A percentile compares a stretch with the other conserved stretches of the same genome.
Evolutionary conservation across 2,888 invertebrate species (phyloP).

Genomic region (Euproctis similis): DNA sequence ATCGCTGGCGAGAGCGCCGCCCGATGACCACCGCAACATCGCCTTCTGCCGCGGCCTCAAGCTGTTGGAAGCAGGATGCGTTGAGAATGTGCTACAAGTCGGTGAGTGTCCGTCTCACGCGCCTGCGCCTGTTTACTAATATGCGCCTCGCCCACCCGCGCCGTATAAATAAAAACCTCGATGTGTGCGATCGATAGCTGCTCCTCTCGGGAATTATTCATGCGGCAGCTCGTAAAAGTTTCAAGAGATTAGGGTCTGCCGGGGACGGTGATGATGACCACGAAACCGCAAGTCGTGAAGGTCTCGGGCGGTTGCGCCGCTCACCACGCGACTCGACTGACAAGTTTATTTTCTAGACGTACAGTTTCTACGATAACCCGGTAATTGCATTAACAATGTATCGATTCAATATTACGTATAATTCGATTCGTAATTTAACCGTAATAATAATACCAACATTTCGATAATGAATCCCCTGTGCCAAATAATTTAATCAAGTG

Average conservation of each 20-base stretch:
- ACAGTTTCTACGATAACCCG: constrained; percentile 39
- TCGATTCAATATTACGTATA: constrained; percentile 41
- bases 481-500: too few relatives aligned
- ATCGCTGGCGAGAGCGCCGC: constrained; percentile 78
- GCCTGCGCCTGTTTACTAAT: constrained; percentile 76
- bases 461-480: too few relatives aligned
- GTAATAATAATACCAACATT: too few relatives aligned
- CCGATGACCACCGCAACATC: constrained; percentile 85
- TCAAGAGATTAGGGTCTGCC: constrained; percentile 61
- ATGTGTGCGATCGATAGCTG: constrained; percentile 75
- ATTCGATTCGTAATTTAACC: too few relatives aligned
- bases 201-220: constrained; percentile 75
- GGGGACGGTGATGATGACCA: constrained; percentile 31
- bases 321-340: constrained; percentile 31
- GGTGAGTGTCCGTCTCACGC: constrained; percentile 79
- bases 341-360: constrained; percentile 44
- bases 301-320: constrained; percentile 16
- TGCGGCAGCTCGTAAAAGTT: constrained; percentile 67
- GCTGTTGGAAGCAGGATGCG: constrained; percentile 87
- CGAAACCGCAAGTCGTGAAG: constrained; percentile 19
- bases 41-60: constrained; percentile 91
- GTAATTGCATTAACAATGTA: constrained; percentile 40
- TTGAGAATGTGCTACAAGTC: constrained; percentile 91
- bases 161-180: constrained; percentile 75
- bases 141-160: constrained; percentile 75